phyloP scores from a whole-genome alignment of 2,888 invertebrate species.

The Sarcophaga rosellei region DNA sequence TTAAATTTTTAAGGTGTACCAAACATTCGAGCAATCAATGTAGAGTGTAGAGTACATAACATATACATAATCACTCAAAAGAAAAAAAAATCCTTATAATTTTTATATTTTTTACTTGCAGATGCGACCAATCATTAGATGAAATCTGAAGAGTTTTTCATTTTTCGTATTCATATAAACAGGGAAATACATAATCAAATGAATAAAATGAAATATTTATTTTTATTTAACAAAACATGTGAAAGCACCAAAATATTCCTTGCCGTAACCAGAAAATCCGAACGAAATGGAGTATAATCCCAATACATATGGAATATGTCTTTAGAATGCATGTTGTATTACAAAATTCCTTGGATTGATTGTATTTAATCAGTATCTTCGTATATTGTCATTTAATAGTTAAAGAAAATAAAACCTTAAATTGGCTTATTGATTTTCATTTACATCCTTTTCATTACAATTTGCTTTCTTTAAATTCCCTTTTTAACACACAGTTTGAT shows the following conservation, averaged over 20 bases:
- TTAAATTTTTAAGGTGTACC: too few relatives aligned
- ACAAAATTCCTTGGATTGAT: neutral
- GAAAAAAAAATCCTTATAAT: conserved; percentile 5
- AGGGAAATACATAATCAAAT: conserved; percentile 8
- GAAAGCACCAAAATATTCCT: too few relatives aligned
- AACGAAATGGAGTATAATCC: neutral
- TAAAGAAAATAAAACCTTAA: neutral
- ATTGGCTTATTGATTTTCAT: conserved; percentile 54
- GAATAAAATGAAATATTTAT: neutral
- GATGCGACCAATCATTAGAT: conserved; percentile 45
- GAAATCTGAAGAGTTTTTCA: conserved; percentile 3
- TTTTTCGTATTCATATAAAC: neutral
- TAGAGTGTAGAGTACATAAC: too few relatives aligned
- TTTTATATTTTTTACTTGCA: conserved; percentile 31
- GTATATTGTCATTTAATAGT: neutral
- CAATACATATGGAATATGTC: neutral
- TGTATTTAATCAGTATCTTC: neutral
- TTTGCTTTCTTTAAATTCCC: conserved; percentile 44
- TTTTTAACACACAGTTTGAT: conserved; percentile 56
- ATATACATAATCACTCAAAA: conserved; percentile 32
- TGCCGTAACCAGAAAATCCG: neutral
- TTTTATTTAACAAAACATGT: neutral
- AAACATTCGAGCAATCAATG: too few relatives aligned
- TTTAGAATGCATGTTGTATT: neutral
- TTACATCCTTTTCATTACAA: conserved; percentile 11